These are phyloP conservation scores for Macrocentrus cingulum DNA, from an alignment of 1,140 invertebrate species.

Conservation along the genomic window DNA sequence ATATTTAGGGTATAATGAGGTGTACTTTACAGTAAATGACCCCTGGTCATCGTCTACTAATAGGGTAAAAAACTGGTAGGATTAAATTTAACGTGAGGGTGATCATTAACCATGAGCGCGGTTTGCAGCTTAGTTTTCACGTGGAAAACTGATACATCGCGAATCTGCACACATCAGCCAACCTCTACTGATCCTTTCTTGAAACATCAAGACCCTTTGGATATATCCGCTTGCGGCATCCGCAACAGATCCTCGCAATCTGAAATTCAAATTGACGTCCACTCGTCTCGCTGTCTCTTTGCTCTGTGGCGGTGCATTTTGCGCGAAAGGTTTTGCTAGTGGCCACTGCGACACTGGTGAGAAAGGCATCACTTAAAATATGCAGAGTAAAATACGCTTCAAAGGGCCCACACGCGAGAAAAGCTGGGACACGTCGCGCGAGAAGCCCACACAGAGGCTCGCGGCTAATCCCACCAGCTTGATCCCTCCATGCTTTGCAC, in stretches of 20 bases:
- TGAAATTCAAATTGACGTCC: slow-evolving; percentile 51
- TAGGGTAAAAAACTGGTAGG: too few relatives aligned
- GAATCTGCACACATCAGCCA: too few relatives aligned
- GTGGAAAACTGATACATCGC: too few relatives aligned
- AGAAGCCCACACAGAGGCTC: slow-evolving; percentile 26
- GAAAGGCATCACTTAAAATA: slow-evolving; percentile 38
- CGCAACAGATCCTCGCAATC: slow-evolving; percentile 33
- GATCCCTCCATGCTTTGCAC: slow-evolving; percentile 27
- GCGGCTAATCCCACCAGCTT: slow-evolving; percentile 31
- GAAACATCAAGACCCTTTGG: slow-evolving; percentile 39
- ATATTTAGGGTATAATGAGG: too few relatives aligned
- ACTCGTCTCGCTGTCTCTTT: slow-evolving; percentile 6
- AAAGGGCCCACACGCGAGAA: slow-evolving; percentile 37
- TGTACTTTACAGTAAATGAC: too few relatives aligned
- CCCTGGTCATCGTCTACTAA: too few relatives aligned
- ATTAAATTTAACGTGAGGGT: too few relatives aligned
- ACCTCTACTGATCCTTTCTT: slow-evolving; percentile 22
- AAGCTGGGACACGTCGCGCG: slow-evolving; percentile 20
- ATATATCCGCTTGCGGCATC: slow-evolving; percentile 43
- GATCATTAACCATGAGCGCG: neutral
- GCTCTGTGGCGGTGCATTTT: neutral
- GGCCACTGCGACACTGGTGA: neutral
- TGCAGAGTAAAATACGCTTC: slow-evolving; percentile 43
- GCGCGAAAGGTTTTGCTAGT: neutral
- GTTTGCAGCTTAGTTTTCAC: too few relatives aligned